Percentiles rank a stretch among this genome's conserved stretches.
phyloP scores from a whole-genome alignment of 2,888 invertebrate genomes.

The Strigamia crassipes region DNA sequence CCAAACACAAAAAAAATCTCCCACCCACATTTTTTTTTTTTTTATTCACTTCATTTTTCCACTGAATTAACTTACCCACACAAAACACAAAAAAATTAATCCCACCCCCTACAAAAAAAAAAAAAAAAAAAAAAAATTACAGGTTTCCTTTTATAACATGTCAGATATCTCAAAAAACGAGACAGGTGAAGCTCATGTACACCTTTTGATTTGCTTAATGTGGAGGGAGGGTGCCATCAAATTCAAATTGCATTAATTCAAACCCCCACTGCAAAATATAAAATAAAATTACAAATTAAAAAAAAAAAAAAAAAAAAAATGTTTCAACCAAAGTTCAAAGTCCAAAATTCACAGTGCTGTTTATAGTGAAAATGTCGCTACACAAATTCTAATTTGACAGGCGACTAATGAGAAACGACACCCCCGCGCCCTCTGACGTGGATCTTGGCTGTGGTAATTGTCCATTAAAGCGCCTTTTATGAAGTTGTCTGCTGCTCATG shows the following conservation, averaged over 20 bases:
- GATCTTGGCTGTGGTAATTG: constrained; percentile 26
- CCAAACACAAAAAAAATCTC: not conserved
- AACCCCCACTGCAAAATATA: not conserved
- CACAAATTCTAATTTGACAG: constrained; percentile 37
- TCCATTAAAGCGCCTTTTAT: constrained; percentile 42
- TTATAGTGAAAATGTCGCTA: constrained; percentile 13
- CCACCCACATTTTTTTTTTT: not conserved
- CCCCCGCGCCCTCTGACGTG: constrained; percentile 35
- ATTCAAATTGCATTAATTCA: not conserved
- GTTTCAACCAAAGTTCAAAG: no score
- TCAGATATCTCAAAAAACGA: constrained; percentile 22
- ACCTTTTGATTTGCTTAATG: constrained; percentile 40
- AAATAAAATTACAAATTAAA: not conserved
- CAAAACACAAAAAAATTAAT: constrained; percentile 19
- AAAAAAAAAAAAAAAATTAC: not conserved
- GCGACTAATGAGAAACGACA: constrained; percentile 35
- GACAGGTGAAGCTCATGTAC: constrained; percentile 15
- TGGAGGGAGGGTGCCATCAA: not conserved
- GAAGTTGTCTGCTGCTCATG: constrained; percentile 40
- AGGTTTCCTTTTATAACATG: not conserved
- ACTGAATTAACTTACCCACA: constrained; percentile 3
- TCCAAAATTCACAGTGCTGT: not conserved
- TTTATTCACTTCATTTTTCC: constrained; percentile 28
- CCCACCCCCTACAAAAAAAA: not conserved
- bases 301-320: not conserved